Base-by-base conservation (phyloP, 1,140 invertebrate genomes). In the Drosophila melanogaster region DNA sequence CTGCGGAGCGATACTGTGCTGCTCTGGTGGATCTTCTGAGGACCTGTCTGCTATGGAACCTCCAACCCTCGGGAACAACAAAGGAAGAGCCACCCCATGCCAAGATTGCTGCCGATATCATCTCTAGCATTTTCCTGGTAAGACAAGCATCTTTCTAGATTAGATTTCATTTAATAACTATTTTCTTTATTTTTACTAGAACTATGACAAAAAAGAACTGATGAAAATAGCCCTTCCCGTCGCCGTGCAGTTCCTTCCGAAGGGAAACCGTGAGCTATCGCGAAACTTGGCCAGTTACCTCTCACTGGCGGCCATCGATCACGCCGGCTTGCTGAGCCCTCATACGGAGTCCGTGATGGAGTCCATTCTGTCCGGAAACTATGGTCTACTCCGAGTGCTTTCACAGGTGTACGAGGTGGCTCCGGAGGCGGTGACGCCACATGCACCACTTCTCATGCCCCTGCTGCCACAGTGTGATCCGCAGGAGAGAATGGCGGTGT, bases 61-160 rank as follows among this genome's bases (percentile, higher is more conserved):
- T 98, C 61, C 96, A 96, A 92, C 96, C 97, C 1, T 86, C 93
- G 6, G 94, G 95, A n/a, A 92, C 93, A 44, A 93, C 94, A 46
- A 96, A 97, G 93, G 96, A 97, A 87, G 97, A 98, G 93, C 97
- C 97, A 11, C 97, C 98, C 6, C 97, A 98, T 94, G 97, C 97
- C 17, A 98, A 98, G 94, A 98, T 99, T 84, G 97, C 97, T 7
- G 97, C 96, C 47, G 98, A 98, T 93, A 95, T 98, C 51, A 96
- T 98, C 79, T 97, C 97, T 53, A 98, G 97, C 93, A 96, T 99
- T 92, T 98, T 99, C 93, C 93, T 98, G 93, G 97, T 98, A 93
- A 94, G 93, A n/a, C 41, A 17, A 46, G 12, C 5, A 44, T 10
- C 1, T 26, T 37, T 43, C n/a, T n/a, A n/a, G n/a, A n/a, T n/a